Evolutionary conservation across 2,113 vertebrate species (phyloP), one percentile per base, ranked within the genome.

Genomic region (Bos indicus): DNA sequence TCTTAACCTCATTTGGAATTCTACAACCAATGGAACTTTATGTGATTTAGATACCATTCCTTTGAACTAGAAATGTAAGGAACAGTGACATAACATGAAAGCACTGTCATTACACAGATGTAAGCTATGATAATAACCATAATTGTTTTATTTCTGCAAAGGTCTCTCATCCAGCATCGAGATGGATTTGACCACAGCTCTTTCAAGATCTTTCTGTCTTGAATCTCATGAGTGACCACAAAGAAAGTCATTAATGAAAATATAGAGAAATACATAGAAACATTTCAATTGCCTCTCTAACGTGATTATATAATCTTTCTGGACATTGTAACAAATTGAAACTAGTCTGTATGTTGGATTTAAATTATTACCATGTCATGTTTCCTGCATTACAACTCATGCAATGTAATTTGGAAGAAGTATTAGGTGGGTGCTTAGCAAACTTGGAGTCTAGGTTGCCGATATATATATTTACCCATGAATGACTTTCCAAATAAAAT

Each of bases 221-320:
- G 16, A 46, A 51, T 40, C 25, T 96, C 21, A 46, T 8, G n/a
- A 1, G 21, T 62, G 52, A 60, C 6, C 52, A 90, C 54, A 91
- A 87, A 48, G 67, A 88, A 81, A 95, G 82, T 40, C 40, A 87
- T 33, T 74, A 90, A 25, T 1, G 8, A 77, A 87, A 64, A 28
- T 62, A 26, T 1, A 88, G 33, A 60, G 30, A 85, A 96, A 77
- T 15, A 43, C 6, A 78, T 11, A 52, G 46, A 94, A 93, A 82
- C 23, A 88, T 33, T 94, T 57, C 74, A 96, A 59, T 5, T 95
- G 60, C 36, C 91, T 57, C 56, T 95, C 96, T 87, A 96, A 92
- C 80, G 28, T 40, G 0, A 0, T 85, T 96, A 86, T 56, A 59
- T 17, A 46, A 64, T 92, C 43, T 95, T 59, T 43, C n/a, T 96